Percentiles rank a stretch among this genome's conserved stretches.
These are phyloP conservation scores for Crypturellus undulatus DNA, from an alignment of 2,113 vertebrate species.

Conservation along the genomic window DNA sequence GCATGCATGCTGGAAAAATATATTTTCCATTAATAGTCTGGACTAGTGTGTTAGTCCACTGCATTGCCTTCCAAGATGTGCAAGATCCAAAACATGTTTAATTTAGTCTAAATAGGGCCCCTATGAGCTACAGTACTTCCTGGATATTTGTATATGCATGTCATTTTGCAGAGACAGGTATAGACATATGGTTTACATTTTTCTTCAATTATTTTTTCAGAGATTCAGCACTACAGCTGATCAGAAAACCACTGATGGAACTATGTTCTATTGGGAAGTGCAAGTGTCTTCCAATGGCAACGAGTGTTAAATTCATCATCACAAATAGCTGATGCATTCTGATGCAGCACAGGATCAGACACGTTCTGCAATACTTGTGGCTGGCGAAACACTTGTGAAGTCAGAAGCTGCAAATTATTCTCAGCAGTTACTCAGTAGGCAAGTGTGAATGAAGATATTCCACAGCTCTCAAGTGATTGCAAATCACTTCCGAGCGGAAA, in stretches of 20 bases:
- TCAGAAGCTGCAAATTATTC: background rate
- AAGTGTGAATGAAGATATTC: background rate
- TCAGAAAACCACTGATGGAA: background rate
- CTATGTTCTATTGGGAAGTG: background rate
- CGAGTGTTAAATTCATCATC: background rate
- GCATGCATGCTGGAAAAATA: conserved; percentile 36
- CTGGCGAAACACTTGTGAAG: background rate
- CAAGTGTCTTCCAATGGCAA: background rate
- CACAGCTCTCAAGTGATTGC: background rate
- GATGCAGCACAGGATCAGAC: background rate
- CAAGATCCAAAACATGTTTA: conserved; percentile 24
- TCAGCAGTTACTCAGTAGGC: background rate
- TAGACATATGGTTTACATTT: conserved; percentile 46
- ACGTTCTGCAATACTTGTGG: background rate
- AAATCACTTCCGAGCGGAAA: background rate
- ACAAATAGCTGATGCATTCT: background rate
- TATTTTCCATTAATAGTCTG: conserved; percentile 46
- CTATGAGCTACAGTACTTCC: background rate
- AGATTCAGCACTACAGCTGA: background rate
- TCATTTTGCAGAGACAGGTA: conserved; percentile 30
- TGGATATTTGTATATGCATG: background rate
- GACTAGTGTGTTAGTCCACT: background rate
- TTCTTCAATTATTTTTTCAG: conserved; percentile 18
- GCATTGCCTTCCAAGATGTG: conserved; percentile 11
- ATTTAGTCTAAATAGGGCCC: conserved; percentile 31